phyloP scores from a whole-genome alignment of 2,113 vertebrate species.

The Tretioscincus oriximinensis region DNA sequence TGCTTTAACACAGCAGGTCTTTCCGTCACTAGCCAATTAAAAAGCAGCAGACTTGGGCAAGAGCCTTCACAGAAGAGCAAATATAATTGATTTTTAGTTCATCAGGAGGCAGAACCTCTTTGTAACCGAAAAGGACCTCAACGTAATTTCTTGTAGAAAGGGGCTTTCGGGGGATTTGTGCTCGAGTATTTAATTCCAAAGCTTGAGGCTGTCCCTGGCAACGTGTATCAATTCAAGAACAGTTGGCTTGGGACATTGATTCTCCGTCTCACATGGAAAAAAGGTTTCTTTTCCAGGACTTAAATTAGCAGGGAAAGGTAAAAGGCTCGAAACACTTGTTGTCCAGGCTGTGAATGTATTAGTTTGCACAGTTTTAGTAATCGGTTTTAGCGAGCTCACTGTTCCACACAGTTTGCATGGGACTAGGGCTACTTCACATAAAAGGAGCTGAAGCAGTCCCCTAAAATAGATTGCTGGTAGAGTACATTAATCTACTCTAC shows the following conservation, averaged over 20 bases:
- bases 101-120: constrained; percentile 63
- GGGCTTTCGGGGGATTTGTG: constrained; percentile 69
- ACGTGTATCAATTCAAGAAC: constrained; percentile 71
- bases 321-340: constrained; percentile 39
- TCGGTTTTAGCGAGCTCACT: too few species aligned
- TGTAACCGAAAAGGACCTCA: constrained; percentile 39
- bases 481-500: too few species aligned
- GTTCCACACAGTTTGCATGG: too few species aligned
- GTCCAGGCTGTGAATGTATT: too few species aligned
- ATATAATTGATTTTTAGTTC: constrained; percentile 72
- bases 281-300: constrained; percentile 39
- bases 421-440: too few species aligned
- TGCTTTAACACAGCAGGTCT: constrained; percentile 66
- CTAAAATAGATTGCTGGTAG: too few species aligned
- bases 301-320: constrained; percentile 48
- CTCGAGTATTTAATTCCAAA: constrained; percentile 72
- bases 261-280: constrained; percentile 62
- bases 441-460: too few species aligned
- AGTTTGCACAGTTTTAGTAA: too few species aligned
- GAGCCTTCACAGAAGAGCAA: constrained; percentile 70
- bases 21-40: constrained; percentile 65
- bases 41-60: constrained; percentile 45
- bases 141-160: constrained; percentile 74
- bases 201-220: constrained; percentile 66
- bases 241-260: constrained; percentile 77